Base-by-base conservation (phyloP, 2,113 vertebrate species). In the Otis tarda region DNA sequence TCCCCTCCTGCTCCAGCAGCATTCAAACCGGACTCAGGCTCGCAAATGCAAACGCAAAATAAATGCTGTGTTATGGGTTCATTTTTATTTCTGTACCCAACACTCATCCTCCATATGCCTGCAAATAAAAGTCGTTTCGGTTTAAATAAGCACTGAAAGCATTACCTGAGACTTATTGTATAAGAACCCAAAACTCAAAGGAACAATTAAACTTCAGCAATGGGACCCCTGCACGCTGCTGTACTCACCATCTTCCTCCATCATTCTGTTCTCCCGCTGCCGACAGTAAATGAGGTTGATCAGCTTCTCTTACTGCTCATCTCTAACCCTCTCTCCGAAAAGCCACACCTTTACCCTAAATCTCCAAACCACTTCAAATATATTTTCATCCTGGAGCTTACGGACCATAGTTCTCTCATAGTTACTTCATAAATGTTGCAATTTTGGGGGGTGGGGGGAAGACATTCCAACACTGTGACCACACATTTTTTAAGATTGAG, bases 121-220 rank as follows among this genome's bases (percentile, higher is more conserved):
- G 87, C 39, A 83, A 77, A 80, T 37, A 69, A 39, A 84, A 68
- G 65, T 17, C 20, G 63, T 49, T 91, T 79, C 65, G 41, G 31
- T 23, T 89, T 55, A 91, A 92, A 60, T 31, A 93, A 74, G 86
- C 86, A 85, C 57, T 74, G 37, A 92, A 82, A 82, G 43, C 84
- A 69, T 35, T 73, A 73, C 75, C 71, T 91, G 83, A 69, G 82
- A 61, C 47, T 85, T 59, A 82, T 0, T 71, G 52, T 77, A 39
- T 4, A 74, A 60, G 47, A 94, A 92, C 64, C 39, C 65, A 63
- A 73, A 89, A 52, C 65, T 45, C 75, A 55, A 41, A 30, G 75
- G 65, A 57, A 35, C 0, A 4, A 71, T 13, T 63, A 14, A 76
- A 52, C 47, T 69, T 67, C 70, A 90, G 78, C 78, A 59, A 49